Evolutionary conservation across 1,140 invertebrate species (phyloP).

Genomic region (Aphaenogaster floridana): DNA sequence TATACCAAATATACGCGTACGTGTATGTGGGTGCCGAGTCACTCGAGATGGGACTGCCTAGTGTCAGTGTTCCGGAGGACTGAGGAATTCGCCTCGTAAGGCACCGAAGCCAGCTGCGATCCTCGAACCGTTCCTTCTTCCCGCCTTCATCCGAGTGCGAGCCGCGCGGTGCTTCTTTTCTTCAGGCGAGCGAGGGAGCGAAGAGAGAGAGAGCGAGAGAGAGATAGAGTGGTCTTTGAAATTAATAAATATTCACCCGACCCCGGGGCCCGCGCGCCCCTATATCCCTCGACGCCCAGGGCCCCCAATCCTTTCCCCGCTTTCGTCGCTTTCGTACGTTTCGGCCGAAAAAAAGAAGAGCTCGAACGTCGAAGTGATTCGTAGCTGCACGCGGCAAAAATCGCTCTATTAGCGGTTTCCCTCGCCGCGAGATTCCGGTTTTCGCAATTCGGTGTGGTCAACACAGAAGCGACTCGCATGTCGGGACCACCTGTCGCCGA

Average conservation of each 20-base stretch:
- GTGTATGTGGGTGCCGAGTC: slow-evolving; percentile 76
- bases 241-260: slow-evolving; percentile 76
- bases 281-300: slow-evolving; percentile 6
- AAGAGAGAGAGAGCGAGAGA: slow-evolving; percentile 20
- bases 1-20: slow-evolving; percentile 62
- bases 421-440: slow-evolving; percentile 59
- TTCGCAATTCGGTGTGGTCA: slow-evolving; percentile 59
- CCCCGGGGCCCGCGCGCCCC: not conserved
- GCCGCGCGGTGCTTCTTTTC: slow-evolving; percentile 69
- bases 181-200: slow-evolving; percentile 53
- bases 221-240: slow-evolving; percentile 68
- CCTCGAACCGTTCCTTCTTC: slow-evolving; percentile 54
- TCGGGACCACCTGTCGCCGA: slow-evolving; percentile 62
- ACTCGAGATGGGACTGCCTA: slow-evolving; percentile 72
- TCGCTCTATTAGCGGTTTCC: slow-evolving; percentile 72
- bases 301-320: slow-evolving; percentile 49
- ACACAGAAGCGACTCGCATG: slow-evolving; percentile 6
- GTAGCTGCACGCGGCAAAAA: slow-evolving; percentile 60
- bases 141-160: slow-evolving; percentile 62
- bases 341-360: slow-evolving; percentile 43
- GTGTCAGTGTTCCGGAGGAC: slow-evolving; percentile 75
- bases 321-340: slow-evolving; percentile 61
- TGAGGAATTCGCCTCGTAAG: slow-evolving; percentile 81
- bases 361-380: slow-evolving; percentile 33
- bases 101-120: slow-evolving; percentile 74